phyloP scores from a whole-genome alignment of 2,797 vertebrate species.

The Hybognathus amarus region DNA sequence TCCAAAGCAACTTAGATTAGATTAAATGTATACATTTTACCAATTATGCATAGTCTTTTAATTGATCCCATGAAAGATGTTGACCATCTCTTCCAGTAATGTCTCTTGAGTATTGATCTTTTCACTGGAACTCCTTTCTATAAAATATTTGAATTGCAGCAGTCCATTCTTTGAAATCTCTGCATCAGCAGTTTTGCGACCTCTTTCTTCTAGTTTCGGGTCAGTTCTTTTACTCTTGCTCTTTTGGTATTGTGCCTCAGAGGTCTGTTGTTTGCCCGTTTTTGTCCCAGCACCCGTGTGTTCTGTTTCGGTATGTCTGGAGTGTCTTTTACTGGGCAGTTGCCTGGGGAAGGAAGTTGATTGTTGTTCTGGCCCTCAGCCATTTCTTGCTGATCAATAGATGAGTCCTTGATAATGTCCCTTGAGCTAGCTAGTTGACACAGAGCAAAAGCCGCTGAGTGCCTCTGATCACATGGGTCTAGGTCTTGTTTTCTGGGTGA shows the following conservation, averaged over 20 bases:
- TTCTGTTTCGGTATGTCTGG: constrained; percentile 33
- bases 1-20: background rate
- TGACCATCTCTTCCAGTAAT: constrained; percentile 14
- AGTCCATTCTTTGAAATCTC: background rate
- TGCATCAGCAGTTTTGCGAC: constrained; percentile 79
- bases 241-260: constrained; percentile 78
- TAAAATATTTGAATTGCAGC: background rate
- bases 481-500: constrained; percentile 61
- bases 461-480: constrained; percentile 88
- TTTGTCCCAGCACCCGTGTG: constrained; percentile 70
- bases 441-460: constrained; percentile 92
- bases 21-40: background rate
- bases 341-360: background rate
- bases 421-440: constrained; percentile 91
- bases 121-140: background rate
- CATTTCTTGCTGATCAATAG: constrained; percentile 26
- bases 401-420: constrained; percentile 47
- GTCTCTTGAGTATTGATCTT: background rate
- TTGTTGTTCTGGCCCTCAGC: constrained; percentile 23
- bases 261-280: constrained; percentile 78
- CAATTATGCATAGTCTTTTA: background rate
- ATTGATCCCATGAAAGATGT: background rate
- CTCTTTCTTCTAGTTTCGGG: constrained; percentile 82
- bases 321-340: constrained; percentile 23
- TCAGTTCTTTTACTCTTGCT: constrained; percentile 72